Conservation (phyloP, 2,888 invertebrate species). For the Atethmia centrago region DNA sequence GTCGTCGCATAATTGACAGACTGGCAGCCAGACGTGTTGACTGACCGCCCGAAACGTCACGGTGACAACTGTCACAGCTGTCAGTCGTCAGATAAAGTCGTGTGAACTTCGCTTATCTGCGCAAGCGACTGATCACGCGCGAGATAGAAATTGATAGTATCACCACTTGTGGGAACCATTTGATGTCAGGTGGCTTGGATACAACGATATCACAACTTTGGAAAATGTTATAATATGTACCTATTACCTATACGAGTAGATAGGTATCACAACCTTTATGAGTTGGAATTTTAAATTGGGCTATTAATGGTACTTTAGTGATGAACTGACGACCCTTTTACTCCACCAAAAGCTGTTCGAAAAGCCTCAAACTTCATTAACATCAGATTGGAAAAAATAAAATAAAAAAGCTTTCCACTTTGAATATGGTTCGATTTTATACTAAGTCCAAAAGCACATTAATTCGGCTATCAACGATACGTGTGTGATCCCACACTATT, state of each 20-base stretch:
- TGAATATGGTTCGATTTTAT: not conserved
- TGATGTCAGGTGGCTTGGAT: conserved; percentile 8
- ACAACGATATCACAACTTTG: not conserved
- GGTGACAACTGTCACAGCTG: conserved; percentile 74
- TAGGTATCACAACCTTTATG: too few species aligned
- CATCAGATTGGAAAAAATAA: not conserved
- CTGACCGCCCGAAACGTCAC: conserved; percentile 71
- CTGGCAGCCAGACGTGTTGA: conserved; percentile 71
- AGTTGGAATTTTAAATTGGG: not conserved
- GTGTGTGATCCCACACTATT: conserved; percentile 61
- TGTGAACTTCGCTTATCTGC: conserved; percentile 83
- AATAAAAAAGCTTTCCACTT: not conserved
- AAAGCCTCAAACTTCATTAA: not conserved
- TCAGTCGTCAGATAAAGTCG: conserved; percentile 78
- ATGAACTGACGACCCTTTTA: not conserved
- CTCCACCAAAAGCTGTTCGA: not conserved
- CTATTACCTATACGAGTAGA: too few species aligned
- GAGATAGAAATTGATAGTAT: conserved; percentile 52
- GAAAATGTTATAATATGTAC: not conserved
- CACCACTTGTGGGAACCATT: conserved; percentile 47
- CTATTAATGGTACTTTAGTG: not conserved
- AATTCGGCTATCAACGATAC: conserved; percentile 38
- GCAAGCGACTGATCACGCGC: conserved; percentile 64
- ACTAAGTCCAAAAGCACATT: conserved; percentile 7
- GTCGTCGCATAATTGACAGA: conserved; percentile 52